A percentile compares a stretch with the other conserved stretches of the same genome.
Evolutionary conservation across 2,888 invertebrate species (phyloP).

Genomic region (Athrips mouffetella): DNA sequence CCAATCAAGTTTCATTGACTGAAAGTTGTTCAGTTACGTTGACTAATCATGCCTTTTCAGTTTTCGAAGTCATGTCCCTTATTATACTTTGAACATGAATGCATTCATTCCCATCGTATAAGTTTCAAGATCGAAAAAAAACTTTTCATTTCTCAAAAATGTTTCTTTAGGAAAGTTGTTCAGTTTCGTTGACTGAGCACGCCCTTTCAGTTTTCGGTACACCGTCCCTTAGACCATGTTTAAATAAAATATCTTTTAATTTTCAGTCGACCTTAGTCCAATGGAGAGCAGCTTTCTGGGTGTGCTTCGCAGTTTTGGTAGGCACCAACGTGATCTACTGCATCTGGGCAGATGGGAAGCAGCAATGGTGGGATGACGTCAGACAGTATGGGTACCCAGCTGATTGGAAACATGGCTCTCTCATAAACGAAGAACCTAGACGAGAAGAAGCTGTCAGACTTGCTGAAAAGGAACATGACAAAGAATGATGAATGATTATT

Average conservation of each 20-base stretch:
- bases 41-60: too few species aligned
- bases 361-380: constrained; percentile 85
- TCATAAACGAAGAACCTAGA: constrained; percentile 41
- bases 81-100: too few species aligned
- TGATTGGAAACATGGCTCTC: constrained; percentile 60
- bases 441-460: constrained; percentile 48
- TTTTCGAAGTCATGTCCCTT: too few species aligned
- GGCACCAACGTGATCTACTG: constrained; percentile 82
- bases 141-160: neutral
- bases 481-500: neutral
- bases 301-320: constrained; percentile 81
- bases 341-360: constrained; percentile 82
- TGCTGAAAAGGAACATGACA: constrained; percentile 28
- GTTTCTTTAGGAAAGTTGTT: neutral
- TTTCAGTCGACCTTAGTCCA: constrained; percentile 59
- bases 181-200: too few species aligned
- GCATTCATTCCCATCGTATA: too few species aligned
- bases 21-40: too few species aligned
- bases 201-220: too few species aligned
- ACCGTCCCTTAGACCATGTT: too few species aligned
- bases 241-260: neutral
- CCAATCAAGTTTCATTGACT: too few species aligned
- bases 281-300: constrained; percentile 84
- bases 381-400: constrained; percentile 64
- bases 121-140: neutral